These are phyloP conservation scores for Bombus vancouverensis DNA, from an alignment of 1,140 invertebrate species.

Conservation along the genomic window DNA sequence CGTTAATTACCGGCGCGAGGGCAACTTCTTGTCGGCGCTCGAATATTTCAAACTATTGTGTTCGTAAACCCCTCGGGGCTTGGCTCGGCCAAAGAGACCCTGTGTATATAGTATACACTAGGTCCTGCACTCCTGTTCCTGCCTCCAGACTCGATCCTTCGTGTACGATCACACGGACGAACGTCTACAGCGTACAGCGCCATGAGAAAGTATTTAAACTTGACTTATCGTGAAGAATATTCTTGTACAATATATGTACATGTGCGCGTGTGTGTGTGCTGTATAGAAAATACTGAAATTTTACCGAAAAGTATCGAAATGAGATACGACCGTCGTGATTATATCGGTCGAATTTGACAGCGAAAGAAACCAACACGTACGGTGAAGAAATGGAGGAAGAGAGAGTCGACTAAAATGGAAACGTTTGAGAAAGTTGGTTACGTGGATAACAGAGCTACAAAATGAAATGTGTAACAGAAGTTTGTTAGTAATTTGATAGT, in stretches of 20 bases:
- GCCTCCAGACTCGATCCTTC: constrained; percentile 15
- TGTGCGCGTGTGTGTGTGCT: too few species aligned
- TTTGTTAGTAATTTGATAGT: constrained; percentile 23
- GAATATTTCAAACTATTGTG: constrained; percentile 84
- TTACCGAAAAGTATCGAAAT: too few species aligned
- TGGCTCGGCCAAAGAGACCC: constrained; percentile 64
- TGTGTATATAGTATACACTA: constrained; percentile 48
- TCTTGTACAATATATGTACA: too few species aligned
- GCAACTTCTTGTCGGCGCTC: constrained; percentile 82
- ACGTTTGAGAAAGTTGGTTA: not conserved
- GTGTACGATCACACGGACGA: constrained; percentile 43
- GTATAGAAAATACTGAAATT: too few species aligned
- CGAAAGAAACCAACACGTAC: not conserved
- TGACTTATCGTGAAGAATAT: too few species aligned
- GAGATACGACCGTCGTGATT: too few species aligned
- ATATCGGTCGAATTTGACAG: too few species aligned
- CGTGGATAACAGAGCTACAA: not conserved
- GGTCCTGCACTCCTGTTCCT: constrained; percentile 56
- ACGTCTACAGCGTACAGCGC: constrained; percentile 9
- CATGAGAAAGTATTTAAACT: not conserved
- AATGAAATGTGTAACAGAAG: constrained; percentile 51
- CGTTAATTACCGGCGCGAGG: constrained; percentile 83
- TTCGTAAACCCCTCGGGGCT: constrained; percentile 80
- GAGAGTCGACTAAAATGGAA: not conserved
- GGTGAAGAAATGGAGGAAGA: constrained; percentile 45